A percentile compares a stretch with the other conserved stretches of the same genome.
Conservation (phyloP, 2,797 vertebrate genomes). For the Sebastes cheni region DNA sequence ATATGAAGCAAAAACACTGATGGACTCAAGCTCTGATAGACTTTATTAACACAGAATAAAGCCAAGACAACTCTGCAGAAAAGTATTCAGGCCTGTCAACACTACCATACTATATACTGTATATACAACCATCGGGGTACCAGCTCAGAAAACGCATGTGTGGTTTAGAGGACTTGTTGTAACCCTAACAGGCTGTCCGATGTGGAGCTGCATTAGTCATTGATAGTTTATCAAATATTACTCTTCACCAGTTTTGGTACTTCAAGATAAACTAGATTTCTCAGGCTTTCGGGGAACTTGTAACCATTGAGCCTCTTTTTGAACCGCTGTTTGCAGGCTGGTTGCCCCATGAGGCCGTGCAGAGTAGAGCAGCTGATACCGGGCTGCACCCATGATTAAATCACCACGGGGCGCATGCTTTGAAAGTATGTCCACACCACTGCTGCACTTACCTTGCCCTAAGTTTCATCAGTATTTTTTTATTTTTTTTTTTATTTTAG, state of each 20-base stretch:
- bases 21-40: too few species aligned
- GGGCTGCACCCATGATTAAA: background rate
- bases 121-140: too few species aligned
- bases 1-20: too few species aligned
- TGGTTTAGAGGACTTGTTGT: background rate
- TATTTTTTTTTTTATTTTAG: background rate
- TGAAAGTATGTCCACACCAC: background rate
- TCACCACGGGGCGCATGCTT: background rate
- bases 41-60: too few species aligned
- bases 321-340: background rate
- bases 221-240: background rate
- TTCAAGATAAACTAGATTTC: background rate
- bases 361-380: background rate
- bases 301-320: background rate
- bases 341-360: background rate
- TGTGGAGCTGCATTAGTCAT: background rate
- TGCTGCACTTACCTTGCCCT: background rate
- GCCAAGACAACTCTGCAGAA: too few species aligned
- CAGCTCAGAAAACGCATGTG: too few species aligned
- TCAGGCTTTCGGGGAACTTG: background rate
- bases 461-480: constrained; percentile 7
- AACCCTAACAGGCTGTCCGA: background rate
- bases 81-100: too few species aligned
- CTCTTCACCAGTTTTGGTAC: background rate
- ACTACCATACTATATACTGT: too few species aligned